phyloP scores from a whole-genome alignment of 2,888 invertebrate genomes.

The Ariolimax columbianus region DNA sequence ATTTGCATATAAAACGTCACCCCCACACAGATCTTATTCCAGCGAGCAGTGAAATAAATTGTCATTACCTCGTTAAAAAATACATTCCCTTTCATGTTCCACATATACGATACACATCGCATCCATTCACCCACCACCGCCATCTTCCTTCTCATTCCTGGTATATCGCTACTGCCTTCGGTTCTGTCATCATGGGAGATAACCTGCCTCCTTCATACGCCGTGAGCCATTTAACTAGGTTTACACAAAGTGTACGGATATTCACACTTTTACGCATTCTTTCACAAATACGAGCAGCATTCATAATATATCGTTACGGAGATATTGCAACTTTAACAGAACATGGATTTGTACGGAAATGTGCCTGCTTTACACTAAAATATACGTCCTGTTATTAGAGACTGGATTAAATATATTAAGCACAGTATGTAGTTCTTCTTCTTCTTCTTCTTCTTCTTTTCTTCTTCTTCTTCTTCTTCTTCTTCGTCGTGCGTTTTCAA shows the following conservation, averaged over 20 bases:
- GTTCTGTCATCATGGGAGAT: background rate
- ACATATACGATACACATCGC: background rate
- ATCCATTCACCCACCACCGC: background rate
- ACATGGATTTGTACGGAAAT: no score
- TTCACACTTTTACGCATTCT: background rate
- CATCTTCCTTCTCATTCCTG: background rate
- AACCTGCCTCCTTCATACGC: background rate
- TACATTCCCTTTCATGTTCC: background rate
- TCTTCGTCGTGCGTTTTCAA: no score
- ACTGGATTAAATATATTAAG: no score
- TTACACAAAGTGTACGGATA: no score
- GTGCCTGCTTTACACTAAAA: no score
- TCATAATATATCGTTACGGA: no score
- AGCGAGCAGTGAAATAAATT: background rate
- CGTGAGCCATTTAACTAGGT: background rate
- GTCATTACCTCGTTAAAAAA: background rate
- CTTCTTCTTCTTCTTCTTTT: no score
- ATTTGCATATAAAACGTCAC: no score
- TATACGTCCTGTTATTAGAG: no score
- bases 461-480: no score
- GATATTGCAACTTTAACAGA: no score
- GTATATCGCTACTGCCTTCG: background rate
- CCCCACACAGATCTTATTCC: constrained; percentile 10
- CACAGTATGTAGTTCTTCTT: no score
- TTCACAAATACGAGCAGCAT: background rate